Percentiles rank a stretch among this genome's conserved stretches.
phyloP scores from a whole-genome alignment of 2,888 invertebrate genomes.

The Monoplex corrugatus region DNA sequence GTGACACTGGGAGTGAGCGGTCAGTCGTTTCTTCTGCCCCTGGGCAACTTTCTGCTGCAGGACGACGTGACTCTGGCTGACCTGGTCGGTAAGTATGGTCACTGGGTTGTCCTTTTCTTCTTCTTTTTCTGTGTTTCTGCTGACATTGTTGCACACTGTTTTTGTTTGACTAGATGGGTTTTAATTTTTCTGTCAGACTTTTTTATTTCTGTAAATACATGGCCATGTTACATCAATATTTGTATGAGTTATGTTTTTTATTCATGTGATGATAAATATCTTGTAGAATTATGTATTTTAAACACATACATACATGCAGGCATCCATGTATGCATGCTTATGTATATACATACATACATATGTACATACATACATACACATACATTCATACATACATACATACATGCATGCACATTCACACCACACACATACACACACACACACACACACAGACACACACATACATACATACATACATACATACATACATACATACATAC shows the following conservation, averaged over 20 bases:
- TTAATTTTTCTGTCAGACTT: too few species aligned
- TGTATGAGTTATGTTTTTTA: not conserved
- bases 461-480: not conserved
- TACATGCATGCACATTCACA: not conserved
- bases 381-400: not conserved
- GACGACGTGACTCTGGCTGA: conserved; percentile 67
- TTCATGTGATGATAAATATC: not conserved
- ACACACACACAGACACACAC: conserved; percentile 9
- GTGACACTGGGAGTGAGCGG: conserved; percentile 67
- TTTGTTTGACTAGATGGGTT: too few species aligned
- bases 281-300: not conserved
- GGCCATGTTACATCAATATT: too few species aligned
- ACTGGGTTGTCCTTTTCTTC: not conserved
- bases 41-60: conserved; percentile 69
- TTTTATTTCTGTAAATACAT: too few species aligned
- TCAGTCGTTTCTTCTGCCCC: conserved; percentile 67
- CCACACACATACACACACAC: not conserved
- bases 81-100: conserved; percentile 66
- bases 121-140: not conserved
- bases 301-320: not conserved
- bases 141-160: not conserved
- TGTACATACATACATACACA: not conserved
- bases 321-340: too few species aligned
- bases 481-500: not conserved
- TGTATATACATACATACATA: not conserved